Evolutionary conservation across 2,113 vertebrate species (phyloP).

Genomic region (Archocentrus centrarchus): DNA sequence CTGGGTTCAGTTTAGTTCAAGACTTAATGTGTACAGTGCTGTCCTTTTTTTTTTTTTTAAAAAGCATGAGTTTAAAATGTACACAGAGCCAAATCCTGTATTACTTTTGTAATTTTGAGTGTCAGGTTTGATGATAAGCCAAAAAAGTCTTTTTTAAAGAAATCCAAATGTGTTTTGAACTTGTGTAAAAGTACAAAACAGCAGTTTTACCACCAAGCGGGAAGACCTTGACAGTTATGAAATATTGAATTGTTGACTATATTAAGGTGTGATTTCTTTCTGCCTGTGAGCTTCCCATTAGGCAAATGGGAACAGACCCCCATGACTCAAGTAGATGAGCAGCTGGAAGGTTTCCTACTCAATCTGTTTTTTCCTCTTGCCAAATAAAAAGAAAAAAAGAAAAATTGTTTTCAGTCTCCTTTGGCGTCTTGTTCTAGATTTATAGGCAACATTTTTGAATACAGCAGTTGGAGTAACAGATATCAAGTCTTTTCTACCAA

Average conservation of each 20-base stretch:
- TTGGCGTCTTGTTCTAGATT: constrained; percentile 10
- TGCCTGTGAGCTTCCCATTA: constrained; percentile 4
- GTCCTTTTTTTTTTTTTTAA: no score
- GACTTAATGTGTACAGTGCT: neutral
- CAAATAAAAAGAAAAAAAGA: neutral
- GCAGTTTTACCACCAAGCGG: neutral
- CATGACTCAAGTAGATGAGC: neutral
- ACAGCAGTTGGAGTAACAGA: neutral
- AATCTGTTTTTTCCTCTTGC: neutral
- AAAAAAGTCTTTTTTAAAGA: neutral
- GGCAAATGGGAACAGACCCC: neutral
- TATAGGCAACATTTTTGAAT: neutral
- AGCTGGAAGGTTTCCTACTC: neutral
- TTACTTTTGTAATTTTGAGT: neutral
- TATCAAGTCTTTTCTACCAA: neutral
- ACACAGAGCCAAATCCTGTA: neutral
- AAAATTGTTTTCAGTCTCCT: neutral
- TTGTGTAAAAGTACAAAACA: neutral
- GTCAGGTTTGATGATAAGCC: neutral
- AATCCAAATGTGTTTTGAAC: neutral
- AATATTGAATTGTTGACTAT: constrained; percentile 4
- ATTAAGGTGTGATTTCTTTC: constrained; percentile 14
- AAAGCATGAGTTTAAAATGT: neutral
- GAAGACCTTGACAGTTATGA: neutral
- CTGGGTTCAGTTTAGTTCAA: neutral